phyloP scores from a whole-genome alignment of 2,113 vertebrate species.

The Deroptyus accipitrinus region DNA sequence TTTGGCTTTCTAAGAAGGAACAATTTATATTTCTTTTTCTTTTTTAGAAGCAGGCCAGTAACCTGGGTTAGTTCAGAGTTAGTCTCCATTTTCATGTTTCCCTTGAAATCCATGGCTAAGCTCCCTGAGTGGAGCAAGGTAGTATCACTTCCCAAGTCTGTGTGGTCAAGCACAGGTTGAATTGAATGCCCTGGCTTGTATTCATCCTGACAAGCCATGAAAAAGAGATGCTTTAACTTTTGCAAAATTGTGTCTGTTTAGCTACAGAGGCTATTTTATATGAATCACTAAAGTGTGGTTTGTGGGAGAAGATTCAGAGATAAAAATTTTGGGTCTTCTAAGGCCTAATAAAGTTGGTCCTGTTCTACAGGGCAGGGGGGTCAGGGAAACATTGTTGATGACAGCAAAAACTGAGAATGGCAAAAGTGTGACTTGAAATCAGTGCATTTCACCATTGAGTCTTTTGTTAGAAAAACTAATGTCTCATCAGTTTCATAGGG shows the following conservation, averaged over 20 bases:
- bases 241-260: not conserved
- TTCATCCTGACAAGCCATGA: not conserved
- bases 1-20: not conserved
- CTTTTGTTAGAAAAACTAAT: not conserved
- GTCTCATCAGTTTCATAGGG: conserved; percentile 10
- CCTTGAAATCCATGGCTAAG: not conserved
- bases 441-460: not conserved
- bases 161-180: not conserved
- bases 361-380: not conserved
- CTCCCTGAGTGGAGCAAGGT: not conserved
- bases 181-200: not conserved
- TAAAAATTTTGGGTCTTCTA: not conserved
- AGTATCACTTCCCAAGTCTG: not conserved
- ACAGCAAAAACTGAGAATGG: not conserved
- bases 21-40: not conserved
- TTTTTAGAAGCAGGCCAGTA: not conserved
- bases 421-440: conserved; percentile 33
- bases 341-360: not conserved
- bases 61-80: not conserved
- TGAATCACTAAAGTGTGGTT: not conserved
- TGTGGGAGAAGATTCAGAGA: not conserved
- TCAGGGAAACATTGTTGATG: not conserved
- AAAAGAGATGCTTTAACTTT: not conserved
- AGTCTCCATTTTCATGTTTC: not conserved
- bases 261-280: not conserved